phyloP scores from a whole-genome alignment of 1,140 invertebrate species.

The Callitettix versicolor region DNA sequence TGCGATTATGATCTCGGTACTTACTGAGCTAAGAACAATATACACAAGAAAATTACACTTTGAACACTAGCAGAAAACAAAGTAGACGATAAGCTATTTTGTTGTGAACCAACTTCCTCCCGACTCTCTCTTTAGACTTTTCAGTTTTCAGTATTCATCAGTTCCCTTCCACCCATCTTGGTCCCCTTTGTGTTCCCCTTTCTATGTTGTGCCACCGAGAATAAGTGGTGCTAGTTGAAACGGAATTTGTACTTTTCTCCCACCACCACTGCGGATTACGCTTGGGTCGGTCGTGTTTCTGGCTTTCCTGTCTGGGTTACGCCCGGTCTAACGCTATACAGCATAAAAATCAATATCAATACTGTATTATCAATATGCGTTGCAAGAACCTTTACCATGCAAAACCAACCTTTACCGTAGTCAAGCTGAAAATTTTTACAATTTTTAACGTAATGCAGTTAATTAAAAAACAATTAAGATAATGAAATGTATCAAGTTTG shows the following conservation, averaged over 20 bases:
- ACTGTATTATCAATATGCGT: too few species aligned
- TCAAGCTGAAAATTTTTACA: too few species aligned
- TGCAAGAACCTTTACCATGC: too few species aligned
- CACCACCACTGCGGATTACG: neutral
- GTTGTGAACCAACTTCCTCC: conserved; percentile 42
- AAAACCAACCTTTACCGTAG: too few species aligned
- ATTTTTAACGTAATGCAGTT: too few species aligned
- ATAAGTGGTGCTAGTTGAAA: conserved; percentile 24
- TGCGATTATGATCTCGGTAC: too few species aligned
- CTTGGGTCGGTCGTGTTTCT: neutral
- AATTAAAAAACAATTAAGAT: too few species aligned
- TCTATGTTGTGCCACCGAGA: conserved; percentile 29
- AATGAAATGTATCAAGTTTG: too few species aligned
- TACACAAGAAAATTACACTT: conserved; percentile 19
- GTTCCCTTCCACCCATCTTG: conserved; percentile 27
- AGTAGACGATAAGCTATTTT: conserved; percentile 39
- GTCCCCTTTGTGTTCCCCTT: conserved; percentile 27
- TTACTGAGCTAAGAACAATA: conserved; percentile 13
- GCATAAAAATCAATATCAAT: neutral
- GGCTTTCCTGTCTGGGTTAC: conserved; percentile 10
- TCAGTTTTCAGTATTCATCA: conserved; percentile 21
- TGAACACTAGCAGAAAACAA: conserved; percentile 22
- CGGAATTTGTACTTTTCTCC: conserved; percentile 8
- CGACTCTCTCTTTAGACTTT: conserved; percentile 27
- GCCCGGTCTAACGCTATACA: neutral